These are phyloP conservation scores for Melanargia galathea DNA, from an alignment of 2,888 invertebrate genomes.

Conservation along the genomic window DNA sequence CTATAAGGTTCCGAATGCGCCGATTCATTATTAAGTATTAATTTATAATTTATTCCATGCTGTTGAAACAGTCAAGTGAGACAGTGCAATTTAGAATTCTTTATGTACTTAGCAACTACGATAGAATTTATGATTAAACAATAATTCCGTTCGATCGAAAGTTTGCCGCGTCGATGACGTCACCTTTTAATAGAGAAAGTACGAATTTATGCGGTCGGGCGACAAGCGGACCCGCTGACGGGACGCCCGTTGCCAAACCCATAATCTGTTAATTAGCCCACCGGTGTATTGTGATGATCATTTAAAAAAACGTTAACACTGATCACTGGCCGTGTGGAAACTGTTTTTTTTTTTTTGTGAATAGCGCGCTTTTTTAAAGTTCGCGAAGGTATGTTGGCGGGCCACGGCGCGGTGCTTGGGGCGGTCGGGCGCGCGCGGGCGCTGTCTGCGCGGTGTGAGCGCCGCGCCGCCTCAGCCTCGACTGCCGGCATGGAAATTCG, in stretches of 20 bases:
- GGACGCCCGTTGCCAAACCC: conserved; percentile 65
- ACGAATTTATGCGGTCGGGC: conserved; percentile 66
- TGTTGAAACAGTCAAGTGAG: conserved; percentile 32
- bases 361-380: conserved; percentile 49
- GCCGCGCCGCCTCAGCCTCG: conserved; percentile 78
- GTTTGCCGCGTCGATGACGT: conserved; percentile 72
- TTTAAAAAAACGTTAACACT: conserved; percentile 48
- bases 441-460: conserved; percentile 70
- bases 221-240: conserved; percentile 62
- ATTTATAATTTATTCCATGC: conserved; percentile 30
- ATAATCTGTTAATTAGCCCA: conserved; percentile 71
- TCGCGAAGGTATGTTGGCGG: conserved; percentile 42
- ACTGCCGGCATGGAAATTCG: conserved; percentile 81
- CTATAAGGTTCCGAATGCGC: background rate
- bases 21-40: background rate
- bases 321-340: conserved; percentile 48
- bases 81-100: conserved; percentile 41
- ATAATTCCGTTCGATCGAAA: conserved; percentile 41
- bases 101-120: conserved; percentile 23
- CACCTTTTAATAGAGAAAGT: conserved; percentile 75
- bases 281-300: conserved; percentile 53
- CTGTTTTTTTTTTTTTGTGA: conserved; percentile 31
- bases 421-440: conserved; percentile 66
- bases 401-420: conserved; percentile 36
- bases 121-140: conserved; percentile 43